Evolutionary conservation across 2,888 invertebrate species (phyloP).

Genomic region (Amaurobius ferox): DNA sequence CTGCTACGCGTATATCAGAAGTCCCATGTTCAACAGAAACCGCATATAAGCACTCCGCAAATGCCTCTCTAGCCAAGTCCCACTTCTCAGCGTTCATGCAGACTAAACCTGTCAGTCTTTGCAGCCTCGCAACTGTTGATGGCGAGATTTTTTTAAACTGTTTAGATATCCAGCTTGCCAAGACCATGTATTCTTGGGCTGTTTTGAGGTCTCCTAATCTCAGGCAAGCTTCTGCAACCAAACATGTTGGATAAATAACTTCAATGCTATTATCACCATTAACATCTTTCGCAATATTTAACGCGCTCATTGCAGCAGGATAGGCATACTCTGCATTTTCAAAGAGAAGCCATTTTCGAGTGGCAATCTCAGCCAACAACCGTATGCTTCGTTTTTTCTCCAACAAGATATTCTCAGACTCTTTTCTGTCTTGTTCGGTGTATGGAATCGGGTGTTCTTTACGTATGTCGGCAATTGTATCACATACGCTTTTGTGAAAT

Average conservation of each 20-base stretch:
- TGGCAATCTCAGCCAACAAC: constrained; percentile 11
- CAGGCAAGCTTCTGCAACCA: constrained; percentile 40
- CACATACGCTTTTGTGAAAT: constrained; percentile 34
- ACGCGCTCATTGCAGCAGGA: constrained; percentile 39
- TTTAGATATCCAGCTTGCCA: constrained; percentile 35
- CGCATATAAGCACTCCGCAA: constrained; percentile 34
- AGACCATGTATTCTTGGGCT: constrained; percentile 41
- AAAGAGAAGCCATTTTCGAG: constrained; percentile 42
- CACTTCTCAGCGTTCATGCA: constrained; percentile 27
- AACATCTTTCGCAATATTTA: constrained; percentile 38
- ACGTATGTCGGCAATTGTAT: constrained; percentile 11
- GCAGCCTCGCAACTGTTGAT: neutral
- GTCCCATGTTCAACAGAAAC: constrained; percentile 23
- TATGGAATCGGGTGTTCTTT: constrained; percentile 34
- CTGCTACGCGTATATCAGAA: constrained; percentile 18
- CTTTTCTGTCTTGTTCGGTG: constrained; percentile 27
- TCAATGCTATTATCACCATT: neutral
- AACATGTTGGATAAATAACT: constrained; percentile 36
- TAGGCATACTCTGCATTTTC: constrained; percentile 27
- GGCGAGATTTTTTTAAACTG: constrained; percentile 20
- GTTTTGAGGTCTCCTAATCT: constrained; percentile 11
- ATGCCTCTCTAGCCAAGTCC: constrained; percentile 20
- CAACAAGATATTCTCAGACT: neutral
- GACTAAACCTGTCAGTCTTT: constrained; percentile 38
- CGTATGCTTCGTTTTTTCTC: constrained; percentile 23